Conservation (phyloP, 2,797 vertebrate genomes). For the Cichlasoma orientale region DNA sequence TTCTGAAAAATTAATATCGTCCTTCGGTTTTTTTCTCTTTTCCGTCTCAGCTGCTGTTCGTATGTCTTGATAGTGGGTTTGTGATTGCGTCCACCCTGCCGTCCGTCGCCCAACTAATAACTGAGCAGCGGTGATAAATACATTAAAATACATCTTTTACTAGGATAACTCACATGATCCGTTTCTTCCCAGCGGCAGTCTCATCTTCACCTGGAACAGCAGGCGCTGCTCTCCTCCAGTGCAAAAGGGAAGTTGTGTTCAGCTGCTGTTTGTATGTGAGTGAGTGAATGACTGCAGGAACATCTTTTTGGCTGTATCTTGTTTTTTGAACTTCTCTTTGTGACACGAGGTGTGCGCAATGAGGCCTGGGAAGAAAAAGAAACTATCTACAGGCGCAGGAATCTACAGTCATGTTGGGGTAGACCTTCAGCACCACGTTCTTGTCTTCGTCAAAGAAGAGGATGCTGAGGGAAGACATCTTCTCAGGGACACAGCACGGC, state of each 20-base stretch:
- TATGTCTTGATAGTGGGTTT: slow-evolving; percentile 15
- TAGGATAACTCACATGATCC: slow-evolving; percentile 18
- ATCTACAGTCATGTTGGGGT: slow-evolving; percentile 98
- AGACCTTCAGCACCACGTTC: slow-evolving; percentile 96
- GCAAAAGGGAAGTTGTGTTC: slow-evolving; percentile 70
- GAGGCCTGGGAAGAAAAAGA: background rate
- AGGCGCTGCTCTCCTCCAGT: slow-evolving; percentile 74
- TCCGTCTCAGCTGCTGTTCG: background rate
- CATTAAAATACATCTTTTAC: slow-evolving; percentile 2
- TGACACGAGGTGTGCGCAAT: background rate
- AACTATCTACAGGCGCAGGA: slow-evolving; percentile 94
- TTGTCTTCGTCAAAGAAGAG: slow-evolving; percentile 96
- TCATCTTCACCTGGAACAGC: slow-evolving; percentile 33
- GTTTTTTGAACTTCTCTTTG: background rate
- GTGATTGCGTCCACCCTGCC: background rate
- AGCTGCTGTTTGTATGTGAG: slow-evolving; percentile 4
- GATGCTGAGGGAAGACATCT: slow-evolving; percentile 96
- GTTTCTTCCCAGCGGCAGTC: slow-evolving; percentile 35
- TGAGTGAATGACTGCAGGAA: background rate
- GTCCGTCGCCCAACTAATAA: background rate
- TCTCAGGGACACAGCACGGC: slow-evolving; percentile 96
- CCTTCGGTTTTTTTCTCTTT: slow-evolving; percentile 34
- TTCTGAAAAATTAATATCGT: slow-evolving; percentile 15
- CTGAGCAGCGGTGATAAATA: slow-evolving; percentile 21
- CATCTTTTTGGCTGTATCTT: slow-evolving; percentile 6